Conservation (phyloP, 1,140 invertebrate species). For the Drosophila virilis region DNA sequence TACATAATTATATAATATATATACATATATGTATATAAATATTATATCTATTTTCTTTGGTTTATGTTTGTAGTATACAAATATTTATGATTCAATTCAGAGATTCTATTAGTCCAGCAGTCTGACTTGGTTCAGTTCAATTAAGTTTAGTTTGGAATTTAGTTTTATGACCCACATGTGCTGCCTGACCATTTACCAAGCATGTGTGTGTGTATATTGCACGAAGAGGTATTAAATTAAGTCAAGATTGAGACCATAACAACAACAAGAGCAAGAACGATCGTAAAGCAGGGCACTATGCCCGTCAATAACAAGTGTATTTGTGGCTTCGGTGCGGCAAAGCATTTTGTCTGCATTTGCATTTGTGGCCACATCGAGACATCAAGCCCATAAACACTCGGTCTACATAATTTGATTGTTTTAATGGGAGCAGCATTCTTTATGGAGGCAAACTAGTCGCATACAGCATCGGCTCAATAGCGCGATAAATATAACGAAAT, state of each 20-base stretch:
- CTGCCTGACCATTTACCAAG: background rate
- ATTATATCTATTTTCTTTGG: no score
- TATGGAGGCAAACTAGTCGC: slow-evolving; percentile 29
- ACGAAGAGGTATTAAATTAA: slow-evolving; percentile 37
- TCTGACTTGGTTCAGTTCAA: background rate
- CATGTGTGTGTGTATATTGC: slow-evolving; percentile 24
- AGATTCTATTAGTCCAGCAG: background rate
- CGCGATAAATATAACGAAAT: slow-evolving; percentile 60
- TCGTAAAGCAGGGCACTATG: slow-evolving; percentile 20
- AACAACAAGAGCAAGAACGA: background rate
- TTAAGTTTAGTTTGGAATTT: slow-evolving; percentile 18
- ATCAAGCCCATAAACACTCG: slow-evolving; percentile 56
- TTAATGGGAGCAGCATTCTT: slow-evolving; percentile 51
- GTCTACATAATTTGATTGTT: slow-evolving; percentile 65
- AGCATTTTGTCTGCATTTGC: slow-evolving; percentile 23
- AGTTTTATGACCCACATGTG: slow-evolving; percentile 33
- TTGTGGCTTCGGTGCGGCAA: slow-evolving; percentile 1
- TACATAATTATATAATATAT: no score
- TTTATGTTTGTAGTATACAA: no score
- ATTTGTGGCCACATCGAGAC: background rate
- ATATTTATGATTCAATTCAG: background rate
- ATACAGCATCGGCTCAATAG: slow-evolving; percentile 23
- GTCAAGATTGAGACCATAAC: slow-evolving; percentile 19
- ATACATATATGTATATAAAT: no score
- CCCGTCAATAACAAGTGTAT: slow-evolving; percentile 31